Base-by-base conservation (phyloP, 2,888 invertebrate species). In the Griposia aprilina region DNA sequence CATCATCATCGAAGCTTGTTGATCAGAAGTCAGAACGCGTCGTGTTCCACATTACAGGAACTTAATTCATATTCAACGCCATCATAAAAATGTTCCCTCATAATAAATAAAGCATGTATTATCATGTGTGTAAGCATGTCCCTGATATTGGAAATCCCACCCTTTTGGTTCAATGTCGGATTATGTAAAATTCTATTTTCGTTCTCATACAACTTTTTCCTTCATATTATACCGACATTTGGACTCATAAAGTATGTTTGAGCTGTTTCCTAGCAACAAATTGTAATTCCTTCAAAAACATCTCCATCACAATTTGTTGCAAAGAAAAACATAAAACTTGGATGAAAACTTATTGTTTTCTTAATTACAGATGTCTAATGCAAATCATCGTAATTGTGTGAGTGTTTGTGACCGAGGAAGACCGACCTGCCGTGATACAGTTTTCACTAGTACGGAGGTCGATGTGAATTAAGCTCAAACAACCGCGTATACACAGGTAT, bases 61-160 rank as follows among this genome's bases (percentile, higher is more conserved):
- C 65, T 70, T 76, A 75, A 81, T 78, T 88, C 60, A 78, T 82
- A 88, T 84, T 82, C 79, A 84, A 77, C 73, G 62, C 75, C 76
- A n/a, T 75, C 82, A 79, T 70, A 78, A 73, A 75, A 80, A 74
- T 76, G 52, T 79, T 62, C 73, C 65, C 63, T 62, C 74, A 82
- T 76, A 82, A 76, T 69, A 80, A 78, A 72, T 82, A 67, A 74
- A 66, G 52, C 75, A 52, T 67, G 67, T 74, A 76, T 77, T 75
- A 10, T 74, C 57, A 36, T 36, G 30, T 36, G 30, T 36, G 30
- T 36, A 36, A 36, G 30, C 3, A 36, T 36, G 30, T 36, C 30
- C 48, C 78, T 78, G 68, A 75, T 79, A 78, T 77, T 72, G 80
- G 74, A 88, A 83, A 72, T 81, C 77, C 75, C 73, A 72, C 72